phyloP scores from a whole-genome alignment of 2,113 vertebrate species.

The Chlorodrepanis virens region DNA sequence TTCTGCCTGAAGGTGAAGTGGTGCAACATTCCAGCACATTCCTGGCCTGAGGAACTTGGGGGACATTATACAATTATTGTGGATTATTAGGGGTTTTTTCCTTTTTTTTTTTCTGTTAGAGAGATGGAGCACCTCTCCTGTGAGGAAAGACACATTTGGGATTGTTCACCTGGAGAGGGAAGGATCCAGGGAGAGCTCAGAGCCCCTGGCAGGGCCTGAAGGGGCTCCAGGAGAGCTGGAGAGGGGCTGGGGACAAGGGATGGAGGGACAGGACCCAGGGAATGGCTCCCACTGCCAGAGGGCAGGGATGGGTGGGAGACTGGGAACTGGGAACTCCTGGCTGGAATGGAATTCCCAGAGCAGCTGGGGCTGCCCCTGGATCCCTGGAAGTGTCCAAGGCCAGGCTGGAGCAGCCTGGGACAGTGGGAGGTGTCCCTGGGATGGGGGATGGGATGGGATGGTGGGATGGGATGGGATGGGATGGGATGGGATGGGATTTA shows the following conservation, averaged over 20 bases:
- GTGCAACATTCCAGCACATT: rapidly evolving
- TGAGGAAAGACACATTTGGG: background rate
- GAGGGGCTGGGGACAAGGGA: background rate
- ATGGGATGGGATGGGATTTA: background rate
- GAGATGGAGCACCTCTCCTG: background rate
- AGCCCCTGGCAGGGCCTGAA: background rate
- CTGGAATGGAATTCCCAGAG: background rate
- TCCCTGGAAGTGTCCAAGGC: background rate
- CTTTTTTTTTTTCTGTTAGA: background rate
- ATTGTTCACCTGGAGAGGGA: background rate
- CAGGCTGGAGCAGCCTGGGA: background rate
- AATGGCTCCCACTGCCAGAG: background rate
- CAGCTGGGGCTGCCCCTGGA: background rate
- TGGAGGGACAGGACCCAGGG: background rate
- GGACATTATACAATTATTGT: background rate
- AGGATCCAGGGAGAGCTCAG: background rate
- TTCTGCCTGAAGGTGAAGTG: background rate
- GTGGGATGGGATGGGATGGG: background rate
- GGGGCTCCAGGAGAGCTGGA: background rate
- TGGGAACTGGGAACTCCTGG: background rate
- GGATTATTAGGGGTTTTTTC: rapidly evolving
- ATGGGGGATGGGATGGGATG: background rate
- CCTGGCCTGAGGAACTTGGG: background rate
- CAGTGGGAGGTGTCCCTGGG: background rate
- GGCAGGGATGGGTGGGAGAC: background rate